Percentiles rank a stretch among this genome's conserved stretches.
Evolutionary conservation across 2,888 invertebrate species (phyloP).

Genomic region (Holacanthella duospinosa): DNA sequence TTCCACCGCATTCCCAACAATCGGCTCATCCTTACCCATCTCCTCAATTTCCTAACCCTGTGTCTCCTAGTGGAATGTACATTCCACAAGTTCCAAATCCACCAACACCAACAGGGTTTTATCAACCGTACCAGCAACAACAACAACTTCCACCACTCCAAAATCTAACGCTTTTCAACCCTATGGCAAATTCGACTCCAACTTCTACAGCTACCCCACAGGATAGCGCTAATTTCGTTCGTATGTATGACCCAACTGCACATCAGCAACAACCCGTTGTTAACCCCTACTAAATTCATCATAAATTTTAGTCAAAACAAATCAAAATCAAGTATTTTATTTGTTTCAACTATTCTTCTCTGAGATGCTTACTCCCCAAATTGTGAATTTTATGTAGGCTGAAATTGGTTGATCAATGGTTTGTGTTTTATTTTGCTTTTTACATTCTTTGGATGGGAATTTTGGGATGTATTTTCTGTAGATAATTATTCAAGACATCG

Average conservation of each 20-base stretch:
- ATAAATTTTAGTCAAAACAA: neutral
- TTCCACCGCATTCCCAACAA: constrained; percentile 1
- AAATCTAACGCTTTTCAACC: constrained; percentile 33
- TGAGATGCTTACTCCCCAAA: too few species aligned
- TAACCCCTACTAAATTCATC: too few species aligned
- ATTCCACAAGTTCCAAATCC: constrained; percentile 19
- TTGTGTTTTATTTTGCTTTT: too few species aligned
- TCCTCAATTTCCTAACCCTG: neutral
- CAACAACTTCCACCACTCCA: constrained; percentile 16
- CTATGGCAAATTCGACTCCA: constrained; percentile 36
- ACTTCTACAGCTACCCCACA: constrained; percentile 11
- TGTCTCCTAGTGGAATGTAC: constrained; percentile 17
- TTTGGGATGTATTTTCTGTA: too few species aligned
- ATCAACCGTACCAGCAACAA: constrained; percentile 16
- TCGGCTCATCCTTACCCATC: constrained; percentile 1
- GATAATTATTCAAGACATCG: too few species aligned
- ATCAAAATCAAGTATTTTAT: neutral
- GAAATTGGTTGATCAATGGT: too few species aligned
- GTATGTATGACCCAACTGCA: constrained; percentile 34
- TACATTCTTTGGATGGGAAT: too few species aligned
- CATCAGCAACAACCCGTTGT: constrained; percentile 13
- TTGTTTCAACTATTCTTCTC: neutral
- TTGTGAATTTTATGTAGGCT: too few species aligned
- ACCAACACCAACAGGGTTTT: constrained; percentile 8
- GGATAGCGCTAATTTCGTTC: constrained; percentile 26